Percentiles rank a stretch among this genome's conserved stretches.
phyloP scores from a whole-genome alignment of 2,888 invertebrate genomes.

The Sthenelais limicola region DNA sequence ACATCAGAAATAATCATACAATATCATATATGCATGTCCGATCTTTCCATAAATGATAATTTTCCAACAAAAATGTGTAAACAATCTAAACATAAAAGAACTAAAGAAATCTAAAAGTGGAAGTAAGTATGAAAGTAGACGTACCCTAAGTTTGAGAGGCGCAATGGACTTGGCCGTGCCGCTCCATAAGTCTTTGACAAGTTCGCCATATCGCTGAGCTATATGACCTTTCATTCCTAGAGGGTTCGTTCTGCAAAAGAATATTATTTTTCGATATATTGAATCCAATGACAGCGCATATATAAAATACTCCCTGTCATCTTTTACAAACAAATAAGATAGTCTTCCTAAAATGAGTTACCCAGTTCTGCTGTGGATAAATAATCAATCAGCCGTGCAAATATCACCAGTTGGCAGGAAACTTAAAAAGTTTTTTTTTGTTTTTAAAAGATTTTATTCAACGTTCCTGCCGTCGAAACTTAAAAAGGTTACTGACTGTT shows the following conservation, averaged over 20 bases:
- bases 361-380: no score
- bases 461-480: no score
- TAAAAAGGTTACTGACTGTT: no score
- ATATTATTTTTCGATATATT: neutral
- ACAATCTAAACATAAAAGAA: no score
- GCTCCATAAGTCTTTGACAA: conserved; percentile 84
- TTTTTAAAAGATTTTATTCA: no score
- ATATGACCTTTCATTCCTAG: conserved; percentile 90
- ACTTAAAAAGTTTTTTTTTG: no score
- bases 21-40: neutral
- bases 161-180: conserved; percentile 87
- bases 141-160: conserved; percentile 83
- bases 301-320: neutral
- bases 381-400: no score
- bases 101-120: no score
- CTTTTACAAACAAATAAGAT: no score
- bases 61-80: neutral
- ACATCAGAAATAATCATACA: no score
- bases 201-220: conserved; percentile 84
- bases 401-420: no score
- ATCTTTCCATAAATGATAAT: neutral
- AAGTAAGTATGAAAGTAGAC: conserved; percentile 45
- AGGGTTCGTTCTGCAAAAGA: conserved; percentile 79
- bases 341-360: no score
- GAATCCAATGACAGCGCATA: neutral